Base-by-base conservation (phyloP, 2,113 vertebrate species). In the Prionailurus viverrinus region DNA sequence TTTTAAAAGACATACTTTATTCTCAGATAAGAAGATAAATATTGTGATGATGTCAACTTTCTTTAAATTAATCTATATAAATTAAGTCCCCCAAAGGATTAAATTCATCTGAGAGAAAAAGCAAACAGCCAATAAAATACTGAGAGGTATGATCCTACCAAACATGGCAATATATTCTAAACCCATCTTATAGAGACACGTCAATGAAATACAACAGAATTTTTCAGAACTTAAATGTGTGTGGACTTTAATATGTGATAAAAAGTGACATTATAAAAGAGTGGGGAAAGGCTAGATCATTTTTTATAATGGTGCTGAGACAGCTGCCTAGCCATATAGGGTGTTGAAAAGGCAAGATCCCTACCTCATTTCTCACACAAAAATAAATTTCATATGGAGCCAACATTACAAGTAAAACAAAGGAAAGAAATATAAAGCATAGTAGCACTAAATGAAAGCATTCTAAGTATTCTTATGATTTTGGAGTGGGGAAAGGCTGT, bases 21-120 rank as follows among this genome's bases (percentile, higher is more conserved):
- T 93, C 14, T 85, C 63, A 48, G 65, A 48, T 55, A 95, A 88
- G 58, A 76, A 68, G 12, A 58, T 87, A 41, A 84, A 92, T 86
- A 86, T 53, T 79, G 29, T 41, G 51, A 69, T 84, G 48, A 41
- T 51, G n/a, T 89, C 19, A 78, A 27, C 91, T 97, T 92, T 31
- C 27, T 48, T 33, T 97, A 97, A 94, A 45, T 92, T 86, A 91
- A 97, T 86, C 51, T 83, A 76, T 69, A 29, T 63, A 74, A 87
- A 18, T 79, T 71, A 93, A 92, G 16, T 3, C 2, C 18, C 31
- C 18, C 51, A 65, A 68, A 84, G 15, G 53, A 95, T 65, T 96
- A 87, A 45, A 58, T 78, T 79, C 29, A 89, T 89, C 71, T 94
- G 23, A 69, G n/a, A 94, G 27, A 68, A 80, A 81, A 90, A 86